phyloP scores from a whole-genome alignment of 1,140 invertebrate genomes.

The Euura saliciscinereae region DNA sequence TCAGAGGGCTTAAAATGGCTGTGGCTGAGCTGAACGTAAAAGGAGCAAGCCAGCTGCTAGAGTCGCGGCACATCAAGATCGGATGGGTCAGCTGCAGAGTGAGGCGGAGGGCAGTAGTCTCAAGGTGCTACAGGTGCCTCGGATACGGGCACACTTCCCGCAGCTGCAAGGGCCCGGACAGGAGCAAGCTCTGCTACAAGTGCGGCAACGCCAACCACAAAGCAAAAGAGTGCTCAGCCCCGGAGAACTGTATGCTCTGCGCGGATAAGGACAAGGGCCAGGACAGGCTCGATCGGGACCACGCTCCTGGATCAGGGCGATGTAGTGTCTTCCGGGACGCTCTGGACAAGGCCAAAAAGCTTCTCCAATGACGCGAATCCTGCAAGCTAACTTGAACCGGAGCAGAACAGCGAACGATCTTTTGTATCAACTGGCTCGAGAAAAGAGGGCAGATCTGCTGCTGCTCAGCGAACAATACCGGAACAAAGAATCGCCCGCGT shows the following conservation, averaged over 20 bases:
- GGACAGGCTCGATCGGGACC: not conserved
- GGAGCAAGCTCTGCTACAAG: slow-evolving; percentile 11
- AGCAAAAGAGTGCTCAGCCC: not conserved
- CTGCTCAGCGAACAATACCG: not conserved
- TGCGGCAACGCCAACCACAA: not conserved
- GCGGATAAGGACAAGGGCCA: slow-evolving; percentile 1
- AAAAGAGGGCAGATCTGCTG: not conserved
- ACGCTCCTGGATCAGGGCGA: not conserved
- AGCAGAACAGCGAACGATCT: slow-evolving; percentile 12
- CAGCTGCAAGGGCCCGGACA: not conserved
- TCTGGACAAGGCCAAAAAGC: slow-evolving; percentile 15
- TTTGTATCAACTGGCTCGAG: not conserved
- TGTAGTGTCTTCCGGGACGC: not conserved
- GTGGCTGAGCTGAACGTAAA: too few species aligned
- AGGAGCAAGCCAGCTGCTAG: too few species aligned
- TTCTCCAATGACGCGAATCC: slow-evolving; percentile 1
- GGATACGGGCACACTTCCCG: slow-evolving; percentile 9
- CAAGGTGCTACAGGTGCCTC: slow-evolving; percentile 6
- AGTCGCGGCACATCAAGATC: too few species aligned
- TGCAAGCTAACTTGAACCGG: slow-evolving; percentile 19
- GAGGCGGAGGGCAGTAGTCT: too few species aligned
- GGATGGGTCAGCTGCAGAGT: too few species aligned
- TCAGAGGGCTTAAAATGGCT: too few species aligned
- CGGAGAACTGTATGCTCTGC: slow-evolving; percentile 16
- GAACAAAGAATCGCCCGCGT: not conserved